A percentile compares a stretch with the other conserved stretches of the same genome.
phyloP scores from a whole-genome alignment of 2,797 vertebrate genomes.

The Intellagama lesueurii region DNA sequence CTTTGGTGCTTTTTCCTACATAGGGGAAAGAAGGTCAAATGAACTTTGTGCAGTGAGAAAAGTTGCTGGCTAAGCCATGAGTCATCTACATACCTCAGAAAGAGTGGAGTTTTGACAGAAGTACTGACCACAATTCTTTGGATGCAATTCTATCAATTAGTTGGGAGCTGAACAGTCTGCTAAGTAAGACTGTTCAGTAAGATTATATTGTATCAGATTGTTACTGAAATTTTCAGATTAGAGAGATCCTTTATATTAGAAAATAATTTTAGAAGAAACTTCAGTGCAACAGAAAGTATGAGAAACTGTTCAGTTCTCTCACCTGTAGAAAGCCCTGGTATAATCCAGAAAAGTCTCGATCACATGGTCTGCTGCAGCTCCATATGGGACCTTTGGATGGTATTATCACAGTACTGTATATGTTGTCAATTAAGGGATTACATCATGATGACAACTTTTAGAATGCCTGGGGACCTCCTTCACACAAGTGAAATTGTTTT shows the following conservation, averaged over 20 bases:
- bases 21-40: too few species aligned
- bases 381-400: background rate
- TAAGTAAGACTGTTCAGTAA: background rate
- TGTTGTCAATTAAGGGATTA: background rate
- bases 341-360: background rate
- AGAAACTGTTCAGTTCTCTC: background rate
- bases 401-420: background rate
- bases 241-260: background rate
- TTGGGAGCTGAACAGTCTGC: background rate
- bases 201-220: background rate
- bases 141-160: background rate
- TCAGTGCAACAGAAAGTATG: background rate
- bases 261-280: background rate
- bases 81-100: background rate
- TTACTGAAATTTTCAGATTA: background rate
- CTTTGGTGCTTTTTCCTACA: too few species aligned
- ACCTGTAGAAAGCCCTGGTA: background rate
- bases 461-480: background rate
- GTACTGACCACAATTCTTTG: background rate
- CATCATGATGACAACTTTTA: background rate
- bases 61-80: background rate
- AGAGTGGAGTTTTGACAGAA: background rate
- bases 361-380: background rate
- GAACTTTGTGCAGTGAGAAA: background rate
- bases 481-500: background rate